Conservation (phyloP, 2,797 vertebrate genomes). For the Molossus molossus region DNA sequence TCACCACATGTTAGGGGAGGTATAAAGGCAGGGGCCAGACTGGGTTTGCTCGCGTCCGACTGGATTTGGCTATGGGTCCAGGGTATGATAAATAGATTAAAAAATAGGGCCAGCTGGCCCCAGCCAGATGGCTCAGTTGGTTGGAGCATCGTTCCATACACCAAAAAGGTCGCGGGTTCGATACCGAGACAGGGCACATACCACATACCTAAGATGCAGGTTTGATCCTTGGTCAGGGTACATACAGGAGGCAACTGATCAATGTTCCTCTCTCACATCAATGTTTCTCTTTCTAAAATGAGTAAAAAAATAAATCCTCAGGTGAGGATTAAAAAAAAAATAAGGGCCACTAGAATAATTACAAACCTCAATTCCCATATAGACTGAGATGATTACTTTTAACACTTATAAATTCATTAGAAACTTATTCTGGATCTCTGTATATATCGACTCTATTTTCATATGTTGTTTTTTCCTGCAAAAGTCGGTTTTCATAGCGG, state of each 20-base stretch:
- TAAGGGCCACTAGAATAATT: not conserved
- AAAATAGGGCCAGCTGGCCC: not conserved
- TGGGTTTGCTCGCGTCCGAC: not conserved
- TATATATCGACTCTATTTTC: not conserved
- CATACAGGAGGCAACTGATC: not conserved
- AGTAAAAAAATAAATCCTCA: not conserved
- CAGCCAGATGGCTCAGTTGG: not conserved
- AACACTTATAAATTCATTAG: conserved; percentile 2
- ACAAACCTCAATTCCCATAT: not conserved
- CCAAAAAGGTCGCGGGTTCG: not conserved
- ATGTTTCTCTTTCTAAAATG: not conserved
- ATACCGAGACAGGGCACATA: not conserved
- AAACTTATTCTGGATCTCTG: conserved; percentile 20
- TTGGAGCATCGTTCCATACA: not conserved
- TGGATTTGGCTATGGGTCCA: not conserved
- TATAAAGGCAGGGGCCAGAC: not conserved
- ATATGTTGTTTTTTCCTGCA: not conserved
- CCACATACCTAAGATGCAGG: not conserved
- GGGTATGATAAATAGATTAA: not conserved
- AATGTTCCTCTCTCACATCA: not conserved
- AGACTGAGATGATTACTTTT: not conserved
- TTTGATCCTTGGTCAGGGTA: not conserved
- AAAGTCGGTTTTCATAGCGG: not conserved
- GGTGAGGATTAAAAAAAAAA: conserved; percentile 10
- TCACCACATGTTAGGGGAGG: not conserved